A percentile compares a stretch with the other conserved stretches of the same genome.
phyloP scores from a whole-genome alignment of 2,888 invertebrate genomes.

The Drosophila hawaiiensis region DNA sequence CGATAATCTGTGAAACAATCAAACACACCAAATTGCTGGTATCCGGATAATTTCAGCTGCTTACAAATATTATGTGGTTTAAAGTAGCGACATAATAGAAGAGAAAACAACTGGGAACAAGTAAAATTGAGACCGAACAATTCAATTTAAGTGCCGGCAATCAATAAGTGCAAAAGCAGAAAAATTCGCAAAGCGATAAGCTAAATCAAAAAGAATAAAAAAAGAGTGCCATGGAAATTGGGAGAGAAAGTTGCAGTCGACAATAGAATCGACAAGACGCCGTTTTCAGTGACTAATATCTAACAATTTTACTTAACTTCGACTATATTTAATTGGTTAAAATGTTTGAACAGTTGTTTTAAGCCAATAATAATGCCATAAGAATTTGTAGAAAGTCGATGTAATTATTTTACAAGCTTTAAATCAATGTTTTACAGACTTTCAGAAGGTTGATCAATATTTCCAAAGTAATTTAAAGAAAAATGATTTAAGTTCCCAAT shows the following conservation, averaged over 20 bases:
- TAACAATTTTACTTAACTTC: not conserved
- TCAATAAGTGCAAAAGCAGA: conserved; percentile 1
- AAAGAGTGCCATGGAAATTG: not conserved
- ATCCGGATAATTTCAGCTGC: conserved; percentile 15
- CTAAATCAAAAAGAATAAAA: not conserved
- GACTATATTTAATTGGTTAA: not conserved
- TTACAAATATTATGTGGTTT: conserved; percentile 1
- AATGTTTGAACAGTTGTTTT: not conserved
- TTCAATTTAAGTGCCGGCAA: not conserved
- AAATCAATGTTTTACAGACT: not conserved
- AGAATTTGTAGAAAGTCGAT: not conserved
- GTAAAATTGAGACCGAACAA: not conserved
- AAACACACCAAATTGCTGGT: conserved; percentile 17
- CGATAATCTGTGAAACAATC: conserved; percentile 60
- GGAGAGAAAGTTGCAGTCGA: not conserved
- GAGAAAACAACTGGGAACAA: conserved; percentile 1
- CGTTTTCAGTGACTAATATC: not conserved
- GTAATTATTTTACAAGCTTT: not conserved
- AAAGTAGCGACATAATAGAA: not conserved
- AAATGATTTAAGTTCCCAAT: not conserved
- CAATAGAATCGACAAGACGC: too few relatives aligned
- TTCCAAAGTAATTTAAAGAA: not conserved
- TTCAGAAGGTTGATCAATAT: not conserved
- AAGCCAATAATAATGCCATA: not conserved
- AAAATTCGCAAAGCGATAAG: not conserved